phyloP scores from a whole-genome alignment of 2,113 vertebrate species.

The Oenanthe oenanthe region DNA sequence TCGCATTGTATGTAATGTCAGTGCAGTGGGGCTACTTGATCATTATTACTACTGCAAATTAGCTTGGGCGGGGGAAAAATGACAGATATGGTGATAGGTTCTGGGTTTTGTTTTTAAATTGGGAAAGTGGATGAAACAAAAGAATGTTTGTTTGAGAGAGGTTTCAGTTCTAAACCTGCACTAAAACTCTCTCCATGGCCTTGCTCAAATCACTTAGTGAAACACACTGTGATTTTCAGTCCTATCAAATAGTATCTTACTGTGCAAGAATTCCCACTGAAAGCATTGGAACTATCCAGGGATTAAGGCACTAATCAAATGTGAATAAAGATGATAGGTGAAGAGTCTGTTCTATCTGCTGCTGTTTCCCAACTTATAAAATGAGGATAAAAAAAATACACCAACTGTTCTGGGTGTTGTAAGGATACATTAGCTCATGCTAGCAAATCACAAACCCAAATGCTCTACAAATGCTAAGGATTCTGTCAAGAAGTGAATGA shows the following conservation, averaged over 20 bases:
- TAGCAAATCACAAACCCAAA: conserved; percentile 16
- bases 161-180: background rate
- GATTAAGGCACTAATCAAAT: background rate
- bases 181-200: background rate
- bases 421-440: background rate
- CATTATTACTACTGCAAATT: background rate
- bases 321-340: background rate
- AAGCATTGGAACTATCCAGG: background rate
- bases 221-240: background rate
- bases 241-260: background rate
- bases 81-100: background rate
- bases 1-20: background rate
- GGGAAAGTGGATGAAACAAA: background rate
- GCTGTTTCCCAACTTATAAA: background rate
- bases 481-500: background rate
- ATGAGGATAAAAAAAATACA: conserved; percentile 1
- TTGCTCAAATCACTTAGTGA: background rate
- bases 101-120: background rate
- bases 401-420: background rate
- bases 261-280: background rate
- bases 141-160: background rate
- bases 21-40: background rate
- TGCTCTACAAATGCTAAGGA: background rate
- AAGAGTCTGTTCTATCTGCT: background rate
- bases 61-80: background rate